Conservation (phyloP, 2,797 vertebrate species). For the Macroramphosus scolopax region DNA sequence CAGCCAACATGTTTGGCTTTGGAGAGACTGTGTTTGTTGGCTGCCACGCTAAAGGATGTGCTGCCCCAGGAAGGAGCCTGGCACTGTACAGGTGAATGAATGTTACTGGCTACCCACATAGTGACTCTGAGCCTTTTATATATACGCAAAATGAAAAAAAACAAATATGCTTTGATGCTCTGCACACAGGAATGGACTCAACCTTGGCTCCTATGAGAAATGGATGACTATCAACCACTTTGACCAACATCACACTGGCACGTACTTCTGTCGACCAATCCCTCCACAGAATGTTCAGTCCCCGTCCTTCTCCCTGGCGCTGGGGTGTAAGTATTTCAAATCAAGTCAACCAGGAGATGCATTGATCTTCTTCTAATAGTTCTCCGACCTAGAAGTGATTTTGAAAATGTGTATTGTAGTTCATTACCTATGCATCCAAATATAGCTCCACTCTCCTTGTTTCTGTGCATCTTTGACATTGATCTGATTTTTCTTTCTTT, state of each 20-base stretch:
- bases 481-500: not conserved
- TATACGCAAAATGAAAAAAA: no score
- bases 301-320: conserved; percentile 57
- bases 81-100: conserved; percentile 69
- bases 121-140: no score
- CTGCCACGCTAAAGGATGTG: conserved; percentile 78
- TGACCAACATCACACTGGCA: conserved; percentile 68
- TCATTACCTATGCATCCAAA: no score
- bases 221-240: conserved; percentile 76
- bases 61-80: conserved; percentile 70
- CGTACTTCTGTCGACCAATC: conserved; percentile 76
- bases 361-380: no score
- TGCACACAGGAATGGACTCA: conserved; percentile 67
- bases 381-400: no score
- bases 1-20: conserved; percentile 72
- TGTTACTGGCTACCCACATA: not conserved
- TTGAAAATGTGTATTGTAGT: no score
- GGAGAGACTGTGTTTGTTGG: conserved; percentile 78
- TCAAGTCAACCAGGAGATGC: no score
- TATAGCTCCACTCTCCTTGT: no score
- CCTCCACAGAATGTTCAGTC: conserved; percentile 79
- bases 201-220: conserved; percentile 73
- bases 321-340: conserved; percentile 80
- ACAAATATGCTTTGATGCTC: not conserved
- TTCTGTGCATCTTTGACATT: no score